phyloP scores from a whole-genome alignment of 1,140 invertebrate genomes.

The Watersipora subatra region DNA sequence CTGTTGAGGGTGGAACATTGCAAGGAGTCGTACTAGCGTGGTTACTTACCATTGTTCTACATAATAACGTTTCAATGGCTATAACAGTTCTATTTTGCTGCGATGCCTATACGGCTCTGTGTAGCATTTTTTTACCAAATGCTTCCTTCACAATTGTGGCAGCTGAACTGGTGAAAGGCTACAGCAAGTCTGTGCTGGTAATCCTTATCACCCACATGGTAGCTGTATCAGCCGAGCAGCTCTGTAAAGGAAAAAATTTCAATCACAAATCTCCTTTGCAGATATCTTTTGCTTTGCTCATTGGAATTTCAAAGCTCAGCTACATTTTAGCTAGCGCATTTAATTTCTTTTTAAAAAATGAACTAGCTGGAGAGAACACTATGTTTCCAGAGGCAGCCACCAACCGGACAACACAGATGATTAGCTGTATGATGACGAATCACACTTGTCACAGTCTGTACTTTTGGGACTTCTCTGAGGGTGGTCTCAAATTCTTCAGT shows the following conservation, averaged over 20 bases:
- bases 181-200: background rate
- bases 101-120: background rate
- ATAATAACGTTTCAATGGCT: no score
- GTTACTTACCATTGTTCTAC: no score
- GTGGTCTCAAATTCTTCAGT: background rate
- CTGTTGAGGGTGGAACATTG: no score
- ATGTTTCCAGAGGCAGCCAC: no score
- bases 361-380: no score
- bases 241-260: background rate
- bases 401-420: background rate
- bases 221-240: background rate
- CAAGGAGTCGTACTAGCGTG: no score
- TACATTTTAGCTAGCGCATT: background rate
- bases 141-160: background rate
- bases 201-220: background rate
- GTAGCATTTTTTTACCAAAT: background rate
- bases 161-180: background rate
- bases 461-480: background rate
- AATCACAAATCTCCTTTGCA: background rate
- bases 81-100: background rate
- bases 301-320: background rate
- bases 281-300: background rate
- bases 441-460: background rate
- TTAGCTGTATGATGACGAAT: background rate
- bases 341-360: background rate